phyloP scores from a whole-genome alignment of 2,113 vertebrate species.

The Chauna torquata region DNA sequence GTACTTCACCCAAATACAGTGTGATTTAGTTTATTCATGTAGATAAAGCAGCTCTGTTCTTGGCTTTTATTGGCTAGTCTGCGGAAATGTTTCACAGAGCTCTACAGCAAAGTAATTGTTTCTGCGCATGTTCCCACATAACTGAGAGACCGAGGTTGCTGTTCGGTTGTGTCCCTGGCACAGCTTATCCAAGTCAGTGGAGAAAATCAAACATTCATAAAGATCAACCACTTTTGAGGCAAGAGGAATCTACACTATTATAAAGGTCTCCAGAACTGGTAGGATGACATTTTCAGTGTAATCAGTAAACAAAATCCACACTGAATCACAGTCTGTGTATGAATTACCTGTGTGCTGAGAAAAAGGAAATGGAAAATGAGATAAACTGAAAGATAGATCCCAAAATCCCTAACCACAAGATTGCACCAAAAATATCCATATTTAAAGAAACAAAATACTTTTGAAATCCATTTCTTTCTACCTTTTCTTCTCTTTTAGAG shows the following conservation, averaged over 20 bases:
- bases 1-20: background rate
- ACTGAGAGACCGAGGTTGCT: background rate
- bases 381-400: background rate
- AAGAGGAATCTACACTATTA: background rate
- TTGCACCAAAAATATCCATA: background rate
- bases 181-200: background rate
- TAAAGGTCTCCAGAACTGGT: background rate
- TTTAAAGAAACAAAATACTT: background rate
- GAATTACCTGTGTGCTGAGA: background rate
- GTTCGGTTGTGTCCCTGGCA: background rate
- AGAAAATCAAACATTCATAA: background rate
- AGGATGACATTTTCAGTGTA: background rate
- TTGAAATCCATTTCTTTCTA: background rate
- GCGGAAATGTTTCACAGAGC: background rate
- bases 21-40: background rate
- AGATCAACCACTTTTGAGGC: background rate
- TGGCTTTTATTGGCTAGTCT: background rate
- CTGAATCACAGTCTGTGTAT: background rate
- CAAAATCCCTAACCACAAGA: background rate
- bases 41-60: background rate
- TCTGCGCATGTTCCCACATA: background rate
- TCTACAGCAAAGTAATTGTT: background rate
- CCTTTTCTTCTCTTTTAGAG: constrained; percentile 2
- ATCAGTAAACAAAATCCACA: background rate
- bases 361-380: background rate